Base-by-base conservation (phyloP, 2,888 invertebrate species). In the Leucania comma region DNA sequence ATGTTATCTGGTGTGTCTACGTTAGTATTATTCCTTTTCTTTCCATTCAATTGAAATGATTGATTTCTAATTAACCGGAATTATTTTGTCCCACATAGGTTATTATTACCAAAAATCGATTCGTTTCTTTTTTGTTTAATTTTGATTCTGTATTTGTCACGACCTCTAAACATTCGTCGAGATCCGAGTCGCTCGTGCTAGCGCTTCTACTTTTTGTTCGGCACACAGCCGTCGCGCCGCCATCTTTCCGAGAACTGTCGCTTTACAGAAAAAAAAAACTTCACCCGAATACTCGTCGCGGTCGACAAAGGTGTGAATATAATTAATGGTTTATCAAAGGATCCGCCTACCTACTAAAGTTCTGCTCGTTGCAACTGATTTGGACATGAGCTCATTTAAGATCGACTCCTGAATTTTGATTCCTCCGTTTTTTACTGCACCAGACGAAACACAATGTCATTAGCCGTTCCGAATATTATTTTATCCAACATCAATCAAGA, bases 321-420 rank as follows among this genome's bases (percentile, higher is more conserved):
- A 95, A 95, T 95, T 93, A 93, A 95, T 95, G 93, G 91, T 89
- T 85, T 90, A 93, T 94, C 94, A 95, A 95, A 94, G 90, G 90
- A 82, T 75, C 93, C 93, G 92, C 91, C 91, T 88, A 80, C 89
- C 80, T 76, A 81, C 88, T 81, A 81, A 88, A 86, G 78, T 83
- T 75, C 29, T 81, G 79, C 75, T 79, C 82, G 83, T 82, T 84
- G 84, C 86, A 76, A 84, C 90, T 83, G 86, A 89, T 90, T 91
- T 89, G 87, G 88, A 85, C 89, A 88, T 88, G 85, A 86, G 82
- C 88, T 90, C 85, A 85, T 89, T 90, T 88, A 82, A 76, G 60
- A 56, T 58, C 9, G 65, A 73, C 84, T 83, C 75, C 83, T 60
- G 84, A 83, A 79, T 83, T 80, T 75, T 72, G 71, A 84, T 75